Evolutionary conservation across 1,140 invertebrate genomes (phyloP), one percentile per base, ranked within the genome.

Genomic region (Eciton burchellii): DNA sequence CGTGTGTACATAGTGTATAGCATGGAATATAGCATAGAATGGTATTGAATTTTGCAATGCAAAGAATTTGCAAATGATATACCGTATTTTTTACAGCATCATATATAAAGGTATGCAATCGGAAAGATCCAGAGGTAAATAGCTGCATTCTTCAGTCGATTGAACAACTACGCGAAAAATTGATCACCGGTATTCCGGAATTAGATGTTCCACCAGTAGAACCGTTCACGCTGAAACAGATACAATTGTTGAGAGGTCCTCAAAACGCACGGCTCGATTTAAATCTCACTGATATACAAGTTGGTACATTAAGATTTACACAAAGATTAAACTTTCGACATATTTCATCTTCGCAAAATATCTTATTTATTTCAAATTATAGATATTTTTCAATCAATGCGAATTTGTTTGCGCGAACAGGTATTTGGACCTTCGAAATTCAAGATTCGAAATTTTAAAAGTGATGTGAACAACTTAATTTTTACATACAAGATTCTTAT

Each of bases 101-200:
- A 11, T 96, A 96, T 88, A 96, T 97, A 81, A 95, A 96, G 86
- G 90, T 96, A 54, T 97, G 96, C 86, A 95, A 95, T 86, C 94
- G 95, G 81, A 94, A 92, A 60, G 95, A 96, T 89, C 95, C 95
- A 0, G 92, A 96, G 11, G 93, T 96, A 47, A 94, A 95, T 84
- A 93, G 93, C 76, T 97, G 96, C 88, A 96, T 97, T 68, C 94
- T 94, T 56, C 95, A 95, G 70, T 95, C 96, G 0, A 95, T 96
- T 5, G 95, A 96, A 47, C 91, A 94, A 26, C 89, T 97, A 3
- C 93, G 95, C 71, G 94, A 94, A 0, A 95, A 96, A 89, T 93
- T 97, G 62, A 91, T 93, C 5, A 89, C 94, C 91, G 96, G 96
- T 81, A 96, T 96, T 73, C 95, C 95, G 0, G 96, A 96, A 90